Evolutionary conservation across 2,797 vertebrate species (phyloP), one percentile per base, ranked within the genome.

Genomic region (Typhlichthys subterraneus): DNA sequence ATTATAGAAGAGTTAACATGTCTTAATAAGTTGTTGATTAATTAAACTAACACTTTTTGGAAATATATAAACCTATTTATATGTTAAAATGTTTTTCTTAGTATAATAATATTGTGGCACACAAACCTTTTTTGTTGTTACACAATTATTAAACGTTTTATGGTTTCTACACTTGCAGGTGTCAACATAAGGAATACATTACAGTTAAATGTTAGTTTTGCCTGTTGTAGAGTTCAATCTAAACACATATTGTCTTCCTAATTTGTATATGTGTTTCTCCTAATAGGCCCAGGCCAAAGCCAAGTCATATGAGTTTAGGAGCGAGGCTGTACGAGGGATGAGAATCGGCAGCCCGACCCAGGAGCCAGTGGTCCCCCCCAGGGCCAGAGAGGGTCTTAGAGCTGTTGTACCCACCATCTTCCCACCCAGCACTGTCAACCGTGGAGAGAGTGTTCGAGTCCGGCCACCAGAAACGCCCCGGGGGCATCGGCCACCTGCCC

Each of bases 271-370:
- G 13, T 10, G 29, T 9, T 0, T 52, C 59, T 54, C 80, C 57
- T 57, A 70, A 56, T 8, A 98, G 97, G 96, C 96, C 68, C 95
- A 98, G 81, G 94, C 95, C 17, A 97, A 97, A 89, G 95, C 93
- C 60, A 97, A 94, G 85, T 95, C 95, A 1, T 98, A 98, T 2
- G 96, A 97, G 79, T 99, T 99, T 86, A 79, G 96, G 56, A 95
- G 92, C 1, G 96, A 98, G 54, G 90, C 94, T 1, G 79, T 93
- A 45, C 72, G 96, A 70, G 95, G 94, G 19, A 94, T 97, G 81
- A 91, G 93, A 63, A 85, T 96, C 68, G 91, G 94, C 0, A 98
- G 96, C 72, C 93, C 94, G 0, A 91, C 90, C 58, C 92, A 94
- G 29, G 96, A 97, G 69, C 89, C 95, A 5, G 89, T 94, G 6